Evolutionary conservation across 2,888 invertebrate genomes (phyloP), one percentile per base, ranked within the genome.

Genomic region (Parnassius smintheus): DNA sequence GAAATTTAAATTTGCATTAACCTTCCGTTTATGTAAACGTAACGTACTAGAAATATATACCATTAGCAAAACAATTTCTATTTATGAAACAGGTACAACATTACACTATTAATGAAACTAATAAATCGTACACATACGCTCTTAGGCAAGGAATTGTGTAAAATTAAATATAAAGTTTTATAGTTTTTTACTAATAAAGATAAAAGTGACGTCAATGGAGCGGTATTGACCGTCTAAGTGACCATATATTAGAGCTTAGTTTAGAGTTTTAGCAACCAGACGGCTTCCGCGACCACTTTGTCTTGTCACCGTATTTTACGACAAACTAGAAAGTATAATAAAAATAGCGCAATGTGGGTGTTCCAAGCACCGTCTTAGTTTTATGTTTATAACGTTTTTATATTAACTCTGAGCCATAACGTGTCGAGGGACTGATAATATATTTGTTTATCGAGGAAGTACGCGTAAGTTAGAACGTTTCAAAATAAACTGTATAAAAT

Each of bases 331-430:
- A 73, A 76, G 66, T 68, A 78, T 73, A 75, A 73, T 77, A 79
- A 82, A 83, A 77, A 73, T 77, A 75, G 74, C 74, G 51, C 73
- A 64, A 71, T 77, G 85, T 85, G 83, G 84, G 83, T 80, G 84
- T 83, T 73, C 78, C 72, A 59, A 66, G 72, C 74, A 75, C 75
- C 75, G 76, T 71, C 75, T 83, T 80, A 82, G 79, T 82, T 85
- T 85, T 84, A 85, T 80, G 77, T 70, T 75, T 74, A 81, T 78
- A 80, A 70, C 70, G 67, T 72, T 79, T 85, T 84, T 83, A 85
- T 81, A 66, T 81, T 79, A 75, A 74, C 74, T 72, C 70, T 72
- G 71, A 73, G 74, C 77, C 72, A 77, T 82, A 70, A 78, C 68
- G 73, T 68, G 70, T 66, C 65, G 64, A 52, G 64, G 46, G 57